Conservation (phyloP, 2,113 vertebrate genomes). For the Ageneiosus marmoratus region DNA sequence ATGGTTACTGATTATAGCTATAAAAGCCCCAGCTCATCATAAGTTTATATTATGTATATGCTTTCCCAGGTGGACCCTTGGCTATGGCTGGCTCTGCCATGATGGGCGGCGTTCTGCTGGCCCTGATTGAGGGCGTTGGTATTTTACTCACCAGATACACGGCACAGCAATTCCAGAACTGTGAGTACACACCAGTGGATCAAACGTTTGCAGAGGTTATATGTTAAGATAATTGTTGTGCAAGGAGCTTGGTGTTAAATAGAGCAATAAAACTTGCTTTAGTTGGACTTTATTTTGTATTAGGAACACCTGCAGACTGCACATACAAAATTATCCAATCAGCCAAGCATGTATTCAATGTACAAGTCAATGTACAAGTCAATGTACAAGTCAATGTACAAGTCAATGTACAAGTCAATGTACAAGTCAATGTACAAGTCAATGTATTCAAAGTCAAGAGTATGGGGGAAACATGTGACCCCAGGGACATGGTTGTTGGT, state of each 20-base stretch:
- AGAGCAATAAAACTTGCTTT: background rate
- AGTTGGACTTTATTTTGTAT: background rate
- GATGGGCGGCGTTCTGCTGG: slow-evolving; percentile 87
- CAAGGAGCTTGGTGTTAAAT: background rate
- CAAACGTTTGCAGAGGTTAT: background rate
- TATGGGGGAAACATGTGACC: background rate
- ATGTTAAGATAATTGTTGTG: background rate
- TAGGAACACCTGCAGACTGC: background rate
- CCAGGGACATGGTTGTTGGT: background rate
- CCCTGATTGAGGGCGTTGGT: slow-evolving; percentile 85
- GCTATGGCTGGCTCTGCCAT: slow-evolving; percentile 89
- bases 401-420: too few species aligned
- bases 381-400: too few species aligned
- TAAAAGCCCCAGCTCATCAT: too few species aligned
- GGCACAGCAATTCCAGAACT: slow-evolving; percentile 85
- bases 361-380: too few species aligned
- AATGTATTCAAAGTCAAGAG: background rate
- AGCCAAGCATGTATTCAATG: background rate
- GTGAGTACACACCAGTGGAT: slow-evolving; percentile 69
- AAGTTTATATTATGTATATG: background rate
- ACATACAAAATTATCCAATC: background rate
- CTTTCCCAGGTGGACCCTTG: slow-evolving; percentile 80
- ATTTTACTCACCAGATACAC: slow-evolving; percentile 88
- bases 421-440: too few species aligned
- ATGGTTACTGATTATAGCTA: background rate